Percentiles rank a stretch among this genome's conserved stretches.
Evolutionary conservation across 1,140 invertebrate genomes (phyloP).

Genomic region (Heliconius nattereri): DNA sequence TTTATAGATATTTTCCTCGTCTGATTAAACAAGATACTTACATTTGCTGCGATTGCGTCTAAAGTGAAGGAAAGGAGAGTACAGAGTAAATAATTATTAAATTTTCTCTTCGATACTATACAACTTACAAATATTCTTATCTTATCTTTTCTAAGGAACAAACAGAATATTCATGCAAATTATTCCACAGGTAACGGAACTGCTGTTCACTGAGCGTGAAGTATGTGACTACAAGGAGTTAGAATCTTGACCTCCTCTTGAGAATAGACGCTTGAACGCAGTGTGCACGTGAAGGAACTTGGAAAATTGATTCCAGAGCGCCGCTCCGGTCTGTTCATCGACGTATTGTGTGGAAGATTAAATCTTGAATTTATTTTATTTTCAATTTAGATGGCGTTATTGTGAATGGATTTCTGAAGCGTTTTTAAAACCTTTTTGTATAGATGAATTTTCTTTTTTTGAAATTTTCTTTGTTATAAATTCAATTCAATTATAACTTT

Average conservation of each 20-base stretch:
- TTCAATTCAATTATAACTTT: too few species aligned
- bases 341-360: conserved; percentile 9
- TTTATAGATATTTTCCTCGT: too few species aligned
- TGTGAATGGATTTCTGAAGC: not conserved
- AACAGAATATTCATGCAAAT: conserved; percentile 2
- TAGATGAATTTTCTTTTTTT: not conserved
- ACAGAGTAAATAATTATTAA: too few species aligned
- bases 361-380: conserved; percentile 7
- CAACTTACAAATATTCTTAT: too few species aligned
- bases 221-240: conserved; percentile 20
- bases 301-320: conserved; percentile 20
- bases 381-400: conserved; percentile 8
- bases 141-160: not conserved
- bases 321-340: conserved; percentile 11
- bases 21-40: too few species aligned
- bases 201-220: conserved; percentile 16
- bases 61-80: too few species aligned
- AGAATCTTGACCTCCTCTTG: conserved; percentile 23
- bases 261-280: conserved; percentile 27
- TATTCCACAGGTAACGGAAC: not conserved
- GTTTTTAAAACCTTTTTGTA: not conserved
- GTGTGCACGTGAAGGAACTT: conserved; percentile 14
- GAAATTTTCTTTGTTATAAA: too few species aligned
- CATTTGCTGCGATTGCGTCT: too few species aligned
- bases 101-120: too few species aligned